phyloP scores from a whole-genome alignment of 2,113 vertebrate species.

The Trichomycterus rosablanca region DNA sequence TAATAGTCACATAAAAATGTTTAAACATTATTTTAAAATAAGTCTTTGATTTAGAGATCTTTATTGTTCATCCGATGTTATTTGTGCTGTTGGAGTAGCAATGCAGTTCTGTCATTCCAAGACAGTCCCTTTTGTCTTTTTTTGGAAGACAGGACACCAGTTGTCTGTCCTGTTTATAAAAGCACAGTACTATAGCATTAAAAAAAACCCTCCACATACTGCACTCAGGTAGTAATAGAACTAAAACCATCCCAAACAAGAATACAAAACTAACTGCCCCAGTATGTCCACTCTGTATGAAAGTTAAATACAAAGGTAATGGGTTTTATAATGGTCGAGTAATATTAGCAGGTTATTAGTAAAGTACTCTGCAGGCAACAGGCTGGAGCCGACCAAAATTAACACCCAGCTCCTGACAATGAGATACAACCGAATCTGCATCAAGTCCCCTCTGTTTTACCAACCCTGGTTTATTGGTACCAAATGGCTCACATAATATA shows the following conservation, averaged over 20 bases:
- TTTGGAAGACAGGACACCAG: conserved; percentile 47
- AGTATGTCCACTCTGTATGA: conserved; percentile 27
- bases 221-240: conserved; percentile 17
- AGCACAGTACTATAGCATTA: conserved; percentile 39
- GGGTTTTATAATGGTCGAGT: no score
- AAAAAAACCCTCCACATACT: conserved; percentile 22
- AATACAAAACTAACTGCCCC: conserved; percentile 7
- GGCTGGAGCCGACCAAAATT: conserved; percentile 52
- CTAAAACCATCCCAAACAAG: conserved; percentile 12
- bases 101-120: conserved; percentile 18
- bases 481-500: no score
- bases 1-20: no score
- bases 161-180: conserved; percentile 46
- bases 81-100: background rate
- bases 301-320: no score
- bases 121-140: conserved; percentile 34
- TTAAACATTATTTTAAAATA: no score
- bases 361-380: conserved; percentile 22
- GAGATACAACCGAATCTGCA: conserved; percentile 29
- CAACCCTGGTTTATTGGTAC: no score
- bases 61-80: background rate
- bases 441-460: background rate
- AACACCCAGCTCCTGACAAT: conserved; percentile 40
- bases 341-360: conserved; percentile 42
- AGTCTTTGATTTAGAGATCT: no score